Conservation (phyloP, 2,888 invertebrate species). For the Drosophila ochracea region DNA sequence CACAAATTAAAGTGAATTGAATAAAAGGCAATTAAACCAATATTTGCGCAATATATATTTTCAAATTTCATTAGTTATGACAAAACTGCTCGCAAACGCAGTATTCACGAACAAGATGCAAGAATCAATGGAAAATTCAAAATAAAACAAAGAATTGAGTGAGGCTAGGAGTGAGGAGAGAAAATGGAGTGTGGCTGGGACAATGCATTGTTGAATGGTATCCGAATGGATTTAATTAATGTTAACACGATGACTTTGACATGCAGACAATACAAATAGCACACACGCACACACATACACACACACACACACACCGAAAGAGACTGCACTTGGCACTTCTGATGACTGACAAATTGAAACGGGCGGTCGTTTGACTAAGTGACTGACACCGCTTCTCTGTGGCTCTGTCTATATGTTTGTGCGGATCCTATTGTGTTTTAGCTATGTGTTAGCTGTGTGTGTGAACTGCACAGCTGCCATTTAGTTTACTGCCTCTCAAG, state of each 20-base stretch:
- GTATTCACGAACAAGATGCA: not conserved
- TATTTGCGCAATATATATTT: constrained; percentile 29
- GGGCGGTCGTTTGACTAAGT: constrained; percentile 65
- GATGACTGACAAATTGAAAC: constrained; percentile 77
- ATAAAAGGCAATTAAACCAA: constrained; percentile 8
- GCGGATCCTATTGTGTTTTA: not conserved
- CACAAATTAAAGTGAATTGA: not conserved
- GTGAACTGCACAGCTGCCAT: constrained; percentile 59
- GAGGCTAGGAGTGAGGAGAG: not conserved
- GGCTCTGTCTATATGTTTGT: constrained; percentile 13
- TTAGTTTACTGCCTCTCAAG: constrained; percentile 67
- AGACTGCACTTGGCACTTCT: constrained; percentile 58
- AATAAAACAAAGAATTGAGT: constrained; percentile 36
- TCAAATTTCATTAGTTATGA: constrained; percentile 37
- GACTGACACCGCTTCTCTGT: constrained; percentile 58
- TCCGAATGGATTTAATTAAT: constrained; percentile 76
- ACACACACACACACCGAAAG: not conserved
- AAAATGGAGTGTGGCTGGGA: constrained; percentile 7
- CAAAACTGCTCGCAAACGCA: constrained; percentile 11
- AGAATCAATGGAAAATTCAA: constrained; percentile 39
- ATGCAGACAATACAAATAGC: constrained; percentile 72
- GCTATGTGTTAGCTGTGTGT: constrained; percentile 8
- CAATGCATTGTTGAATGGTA: constrained; percentile 51
- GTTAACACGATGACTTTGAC: constrained; percentile 80
- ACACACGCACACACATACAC: constrained; percentile 14